Conservation (phyloP, 2,113 vertebrate species). For the Mesoclemmys tuberculata region DNA sequence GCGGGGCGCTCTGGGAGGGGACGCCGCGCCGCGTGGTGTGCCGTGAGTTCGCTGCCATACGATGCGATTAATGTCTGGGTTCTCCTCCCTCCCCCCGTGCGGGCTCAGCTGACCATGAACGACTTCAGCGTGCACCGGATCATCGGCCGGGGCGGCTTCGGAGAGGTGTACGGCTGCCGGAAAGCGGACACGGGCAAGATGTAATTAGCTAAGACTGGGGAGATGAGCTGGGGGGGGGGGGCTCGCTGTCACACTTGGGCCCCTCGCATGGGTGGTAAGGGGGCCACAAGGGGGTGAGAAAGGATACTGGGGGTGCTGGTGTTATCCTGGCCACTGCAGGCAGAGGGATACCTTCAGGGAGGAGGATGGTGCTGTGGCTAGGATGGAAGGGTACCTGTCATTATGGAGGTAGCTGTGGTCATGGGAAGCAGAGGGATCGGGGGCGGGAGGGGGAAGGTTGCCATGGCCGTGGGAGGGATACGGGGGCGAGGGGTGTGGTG, state of each 20-base stretch:
- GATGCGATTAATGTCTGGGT: background rate
- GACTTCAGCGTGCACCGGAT: constrained; percentile 85
- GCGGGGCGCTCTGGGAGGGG: background rate
- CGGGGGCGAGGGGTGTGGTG: background rate
- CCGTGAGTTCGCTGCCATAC: background rate
- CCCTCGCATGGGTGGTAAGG: too few species aligned
- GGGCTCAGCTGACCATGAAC: constrained; percentile 81
- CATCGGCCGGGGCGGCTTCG: constrained; percentile 81
- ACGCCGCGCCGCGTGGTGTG: too few species aligned
- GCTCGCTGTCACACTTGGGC: background rate
- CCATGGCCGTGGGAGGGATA: background rate
- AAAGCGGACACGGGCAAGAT: constrained; percentile 84
- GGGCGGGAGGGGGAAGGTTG: too few species aligned
- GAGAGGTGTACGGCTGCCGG: constrained; percentile 83
- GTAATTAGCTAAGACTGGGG: constrained; percentile 24
- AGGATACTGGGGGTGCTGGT: background rate
- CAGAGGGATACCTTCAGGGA: background rate
- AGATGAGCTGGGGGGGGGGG: rapidly evolving
- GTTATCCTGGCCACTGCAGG: background rate
- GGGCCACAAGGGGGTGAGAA: background rate
- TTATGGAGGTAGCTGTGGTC: background rate
- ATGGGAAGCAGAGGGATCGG: rapidly evolving
- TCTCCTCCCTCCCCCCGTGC: background rate
- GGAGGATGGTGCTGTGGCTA: rapidly evolving
- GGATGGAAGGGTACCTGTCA: rapidly evolving